A percentile compares a stretch with the other conserved stretches of the same genome.
These are phyloP conservation scores for Perithous albicinctus DNA, from an alignment of 2,888 invertebrate genomes.

Conservation along the genomic window DNA sequence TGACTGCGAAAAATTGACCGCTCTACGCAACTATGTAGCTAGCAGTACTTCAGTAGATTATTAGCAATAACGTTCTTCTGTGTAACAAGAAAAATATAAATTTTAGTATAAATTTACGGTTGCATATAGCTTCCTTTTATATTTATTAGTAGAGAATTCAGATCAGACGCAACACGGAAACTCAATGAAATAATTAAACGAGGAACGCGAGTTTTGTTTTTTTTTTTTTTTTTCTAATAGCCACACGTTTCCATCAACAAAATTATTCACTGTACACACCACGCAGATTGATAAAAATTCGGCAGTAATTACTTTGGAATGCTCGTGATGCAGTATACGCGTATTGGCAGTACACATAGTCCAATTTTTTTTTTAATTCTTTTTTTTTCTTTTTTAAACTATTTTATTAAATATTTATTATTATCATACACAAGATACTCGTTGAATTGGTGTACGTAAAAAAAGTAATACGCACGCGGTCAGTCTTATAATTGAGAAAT, in stretches of 20 bases:
- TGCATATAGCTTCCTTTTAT: neutral
- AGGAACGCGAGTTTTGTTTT: too few relatives aligned
- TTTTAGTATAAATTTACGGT: neutral
- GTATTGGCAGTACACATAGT: neutral
- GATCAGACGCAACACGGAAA: neutral
- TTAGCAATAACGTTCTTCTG: neutral
- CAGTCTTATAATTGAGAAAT: constrained; percentile 75
- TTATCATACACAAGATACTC: constrained; percentile 56
- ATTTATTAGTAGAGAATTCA: neutral
- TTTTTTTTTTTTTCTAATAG: neutral
- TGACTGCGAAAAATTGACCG: neutral
- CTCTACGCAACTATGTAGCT: neutral
- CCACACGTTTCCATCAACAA: neutral
- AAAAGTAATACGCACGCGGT: constrained; percentile 59
- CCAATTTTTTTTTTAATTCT: constrained; percentile 13
- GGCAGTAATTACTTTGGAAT: constrained; percentile 22
- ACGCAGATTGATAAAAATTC: neutral
- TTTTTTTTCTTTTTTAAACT: too few relatives aligned
- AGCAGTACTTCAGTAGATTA: neutral
- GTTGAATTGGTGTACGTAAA: constrained; percentile 67
- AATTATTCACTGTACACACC: constrained; percentile 6
- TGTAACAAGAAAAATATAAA: neutral
- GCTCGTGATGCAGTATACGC: constrained; percentile 7
- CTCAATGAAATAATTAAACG: constrained; percentile 2
- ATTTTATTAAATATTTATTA: constrained; percentile 29